A percentile compares a stretch with the other conserved stretches of the same genome.
Conservation (phyloP, 2,797 vertebrate genomes). For the Phoxinus dragarum region DNA sequence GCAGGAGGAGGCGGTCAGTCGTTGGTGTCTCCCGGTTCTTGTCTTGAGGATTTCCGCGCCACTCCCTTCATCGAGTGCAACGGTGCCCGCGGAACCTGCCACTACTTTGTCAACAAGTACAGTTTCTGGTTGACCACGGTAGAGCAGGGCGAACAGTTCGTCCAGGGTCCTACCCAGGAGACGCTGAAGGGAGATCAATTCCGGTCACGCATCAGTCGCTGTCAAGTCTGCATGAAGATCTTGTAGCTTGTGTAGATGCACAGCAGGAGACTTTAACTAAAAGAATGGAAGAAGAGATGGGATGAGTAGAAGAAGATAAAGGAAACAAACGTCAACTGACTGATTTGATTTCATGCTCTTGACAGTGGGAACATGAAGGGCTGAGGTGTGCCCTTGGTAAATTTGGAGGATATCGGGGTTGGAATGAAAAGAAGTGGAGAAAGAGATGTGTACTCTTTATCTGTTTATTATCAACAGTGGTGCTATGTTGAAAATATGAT, state of each 20-base stretch:
- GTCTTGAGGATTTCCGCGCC: conserved; percentile 93
- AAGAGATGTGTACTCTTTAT: conserved; percentile 58
- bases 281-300: conserved; percentile 16
- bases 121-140: conserved; percentile 97
- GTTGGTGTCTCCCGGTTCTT: conserved; percentile 92
- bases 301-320: conserved; percentile 53
- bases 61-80: conserved; percentile 97
- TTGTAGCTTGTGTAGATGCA: conserved; percentile 75
- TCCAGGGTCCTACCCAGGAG: conserved; percentile 77
- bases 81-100: conserved; percentile 88
- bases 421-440: conserved; percentile 31
- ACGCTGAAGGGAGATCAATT: conserved; percentile 90
- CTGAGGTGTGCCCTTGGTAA: not conserved
- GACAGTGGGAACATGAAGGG: not conserved
- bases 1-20: conserved; percentile 93
- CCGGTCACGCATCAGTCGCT: conserved; percentile 87
- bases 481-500: conserved; percentile 74
- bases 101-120: conserved; percentile 96
- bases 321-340: conserved; percentile 60
- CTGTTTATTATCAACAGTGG: conserved; percentile 76
- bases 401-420: not conserved
- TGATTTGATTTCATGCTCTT: conserved; percentile 49
- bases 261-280: conserved; percentile 24
- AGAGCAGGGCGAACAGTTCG: conserved; percentile 82
- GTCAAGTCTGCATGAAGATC: conserved; percentile 97